Conservation (phyloP, 1,140 invertebrate species). For the Achroia grisella region DNA sequence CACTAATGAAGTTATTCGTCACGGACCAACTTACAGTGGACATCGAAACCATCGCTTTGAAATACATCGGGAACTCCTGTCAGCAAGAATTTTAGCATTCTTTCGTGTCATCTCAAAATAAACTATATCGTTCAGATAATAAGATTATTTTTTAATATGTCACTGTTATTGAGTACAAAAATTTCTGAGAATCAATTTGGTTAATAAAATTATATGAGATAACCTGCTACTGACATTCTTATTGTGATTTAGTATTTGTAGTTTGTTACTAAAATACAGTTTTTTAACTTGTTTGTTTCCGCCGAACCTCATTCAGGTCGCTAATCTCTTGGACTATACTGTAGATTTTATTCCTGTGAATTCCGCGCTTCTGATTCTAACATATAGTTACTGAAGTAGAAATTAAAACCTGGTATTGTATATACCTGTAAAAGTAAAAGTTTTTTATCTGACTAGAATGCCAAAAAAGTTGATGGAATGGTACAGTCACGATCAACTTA, state of each 20-base stretch:
- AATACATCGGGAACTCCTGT: conserved; percentile 27
- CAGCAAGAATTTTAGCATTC: conserved; percentile 10
- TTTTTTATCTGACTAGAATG: too few species aligned
- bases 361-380: too few species aligned
- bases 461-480: too few species aligned
- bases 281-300: too few species aligned
- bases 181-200: conserved; percentile 18
- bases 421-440: too few species aligned
- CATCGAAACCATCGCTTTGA: conserved; percentile 24
- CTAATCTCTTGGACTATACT: too few species aligned
- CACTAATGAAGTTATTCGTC: background rate
- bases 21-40: conserved; percentile 27
- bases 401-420: too few species aligned
- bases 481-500: too few species aligned
- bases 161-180: background rate
- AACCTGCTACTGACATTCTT: conserved; percentile 14
- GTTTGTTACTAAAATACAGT: too few species aligned
- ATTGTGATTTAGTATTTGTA: conserved; percentile 19
- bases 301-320: too few species aligned
- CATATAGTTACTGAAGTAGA: too few species aligned
- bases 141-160: background rate
- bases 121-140: conserved; percentile 9
- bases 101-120: conserved; percentile 11
- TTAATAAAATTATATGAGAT: conserved; percentile 15
- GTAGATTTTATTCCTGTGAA: too few species aligned